Evolutionary conservation across 2,113 vertebrate genomes (phyloP).

Genomic region (Antidorcas marsupialis): DNA sequence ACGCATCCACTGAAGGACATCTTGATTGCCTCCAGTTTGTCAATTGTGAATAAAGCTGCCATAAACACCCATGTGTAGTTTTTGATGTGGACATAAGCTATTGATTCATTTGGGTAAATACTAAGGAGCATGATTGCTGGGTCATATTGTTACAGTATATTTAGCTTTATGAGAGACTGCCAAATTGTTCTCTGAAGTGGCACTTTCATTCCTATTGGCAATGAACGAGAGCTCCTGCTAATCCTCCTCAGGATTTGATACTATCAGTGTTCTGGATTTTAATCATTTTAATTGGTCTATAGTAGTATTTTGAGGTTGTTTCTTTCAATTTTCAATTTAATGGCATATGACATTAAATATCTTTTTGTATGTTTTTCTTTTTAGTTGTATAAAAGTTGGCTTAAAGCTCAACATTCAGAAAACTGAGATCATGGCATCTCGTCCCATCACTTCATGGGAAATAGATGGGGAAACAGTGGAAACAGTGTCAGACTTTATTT

Average conservation of each 20-base stretch:
- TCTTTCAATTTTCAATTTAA: background rate
- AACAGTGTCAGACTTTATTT: no score
- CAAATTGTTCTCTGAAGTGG: background rate
- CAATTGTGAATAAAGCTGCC: background rate
- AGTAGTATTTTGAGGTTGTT: background rate
- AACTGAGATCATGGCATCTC: no score
- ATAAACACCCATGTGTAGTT: background rate
- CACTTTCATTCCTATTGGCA: background rate
- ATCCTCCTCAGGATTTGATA: background rate
- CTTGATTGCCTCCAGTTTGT: background rate
- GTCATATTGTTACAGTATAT: background rate
- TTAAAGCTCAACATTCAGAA: no score
- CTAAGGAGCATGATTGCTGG: background rate
- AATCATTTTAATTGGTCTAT: background rate
- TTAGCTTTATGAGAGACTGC: background rate
- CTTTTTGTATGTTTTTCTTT: background rate
- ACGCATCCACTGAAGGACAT: background rate
- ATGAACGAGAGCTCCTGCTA: background rate
- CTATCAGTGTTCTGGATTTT: background rate
- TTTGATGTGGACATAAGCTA: background rate
- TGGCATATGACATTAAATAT: background rate
- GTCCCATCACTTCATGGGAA: no score
- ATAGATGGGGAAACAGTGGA: no score
- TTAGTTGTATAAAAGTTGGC: background rate
- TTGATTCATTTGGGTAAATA: background rate